phyloP scores from a whole-genome alignment of 2,797 vertebrate genomes.

The Acipenser transmontanus region DNA sequence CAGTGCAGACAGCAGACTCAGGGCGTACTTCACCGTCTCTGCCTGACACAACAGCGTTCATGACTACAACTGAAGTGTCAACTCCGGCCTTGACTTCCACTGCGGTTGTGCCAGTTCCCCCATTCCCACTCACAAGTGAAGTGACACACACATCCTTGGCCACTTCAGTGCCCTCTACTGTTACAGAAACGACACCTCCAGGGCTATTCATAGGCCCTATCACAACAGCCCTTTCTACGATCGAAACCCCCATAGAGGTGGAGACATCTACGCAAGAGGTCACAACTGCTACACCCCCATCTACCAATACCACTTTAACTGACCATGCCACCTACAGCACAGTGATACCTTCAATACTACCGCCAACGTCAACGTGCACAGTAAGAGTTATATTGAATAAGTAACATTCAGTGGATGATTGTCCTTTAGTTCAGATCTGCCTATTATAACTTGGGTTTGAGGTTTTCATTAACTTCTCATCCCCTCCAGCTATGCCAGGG shows the following conservation, averaged over 20 bases:
- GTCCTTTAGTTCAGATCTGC: no score
- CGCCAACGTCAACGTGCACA: slow-evolving; percentile 59
- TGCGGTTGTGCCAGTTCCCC: neutral
- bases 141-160: neutral
- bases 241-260: slow-evolving; percentile 22
- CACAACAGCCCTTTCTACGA: slow-evolving; percentile 4
- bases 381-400: slow-evolving; percentile 38
- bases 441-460: no score
- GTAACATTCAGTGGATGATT: no score
- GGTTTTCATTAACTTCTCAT: slow-evolving; percentile 4
- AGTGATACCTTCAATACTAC: slow-evolving; percentile 38
- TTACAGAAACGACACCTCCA: slow-evolving; percentile 22
- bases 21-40: slow-evolving; percentile 17
- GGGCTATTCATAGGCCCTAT: slow-evolving; percentile 29
- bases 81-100: slow-evolving; percentile 20
- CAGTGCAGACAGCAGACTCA: neutral
- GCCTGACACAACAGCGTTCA: slow-evolving; percentile 14
- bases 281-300: slow-evolving; percentile 33
- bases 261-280: slow-evolving; percentile 33
- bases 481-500: slow-evolving; percentile 3
- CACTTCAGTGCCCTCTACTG: slow-evolving; percentile 19
- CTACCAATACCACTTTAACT: slow-evolving; percentile 12
- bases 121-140: slow-evolving; percentile 12
- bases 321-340: slow-evolving; percentile 35
- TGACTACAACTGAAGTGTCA: slow-evolving; percentile 22